phyloP scores from a whole-genome alignment of 2,888 invertebrate species.

The Cheilosia grossa region DNA sequence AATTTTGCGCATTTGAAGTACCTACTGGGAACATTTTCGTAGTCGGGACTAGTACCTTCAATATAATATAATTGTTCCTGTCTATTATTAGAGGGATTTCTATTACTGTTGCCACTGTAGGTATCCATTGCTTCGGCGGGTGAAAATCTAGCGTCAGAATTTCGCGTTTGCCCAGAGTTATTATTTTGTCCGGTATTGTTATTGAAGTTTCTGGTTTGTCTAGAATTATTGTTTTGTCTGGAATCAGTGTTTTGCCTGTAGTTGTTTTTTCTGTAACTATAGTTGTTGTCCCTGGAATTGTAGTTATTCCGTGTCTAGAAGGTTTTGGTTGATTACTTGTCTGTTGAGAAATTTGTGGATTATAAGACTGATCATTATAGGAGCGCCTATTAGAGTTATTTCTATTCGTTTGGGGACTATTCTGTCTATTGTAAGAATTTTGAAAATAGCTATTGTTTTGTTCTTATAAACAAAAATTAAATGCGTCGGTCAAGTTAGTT shows the following conservation, averaged over 20 bases:
- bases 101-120: constrained; percentile 38
- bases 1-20: constrained; percentile 11
- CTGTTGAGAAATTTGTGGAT: not conserved
- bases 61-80: constrained; percentile 18
- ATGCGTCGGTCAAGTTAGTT: constrained; percentile 60
- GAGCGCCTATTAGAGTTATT: constrained; percentile 19
- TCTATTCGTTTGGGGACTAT: not conserved
- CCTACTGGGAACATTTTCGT: not conserved
- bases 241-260: not conserved
- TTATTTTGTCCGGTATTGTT: not conserved
- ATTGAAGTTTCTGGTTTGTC: not conserved
- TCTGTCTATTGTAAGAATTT: not conserved
- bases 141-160: not conserved
- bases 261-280: not conserved
- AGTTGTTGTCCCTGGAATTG: not conserved
- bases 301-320: not conserved
- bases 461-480: constrained; percentile 62
- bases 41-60: not conserved
- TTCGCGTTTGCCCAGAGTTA: constrained; percentile 3
- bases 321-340: not conserved
- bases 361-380: constrained; percentile 13
- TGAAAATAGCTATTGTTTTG: constrained; percentile 63
- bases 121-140: constrained; percentile 28
- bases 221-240: constrained; percentile 4
- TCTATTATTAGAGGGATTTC: not conserved